phyloP scores from a whole-genome alignment of 2,888 invertebrate species.

The Phortica magna region DNA sequence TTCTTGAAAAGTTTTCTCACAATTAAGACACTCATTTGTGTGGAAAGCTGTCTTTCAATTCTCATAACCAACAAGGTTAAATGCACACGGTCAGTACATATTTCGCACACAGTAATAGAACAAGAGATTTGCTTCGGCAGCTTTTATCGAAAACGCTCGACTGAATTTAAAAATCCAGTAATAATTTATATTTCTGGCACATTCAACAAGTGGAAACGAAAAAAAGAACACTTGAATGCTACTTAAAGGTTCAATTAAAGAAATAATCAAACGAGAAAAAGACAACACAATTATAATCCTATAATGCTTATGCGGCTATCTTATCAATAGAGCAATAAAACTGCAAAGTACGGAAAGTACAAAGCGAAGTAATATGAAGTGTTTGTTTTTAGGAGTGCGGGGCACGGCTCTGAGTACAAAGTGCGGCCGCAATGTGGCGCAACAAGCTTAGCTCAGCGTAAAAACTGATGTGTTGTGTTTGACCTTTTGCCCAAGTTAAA shows the following conservation, averaged over 20 bases:
- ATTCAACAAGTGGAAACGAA: no score
- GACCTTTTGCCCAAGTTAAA: not conserved
- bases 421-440: not conserved
- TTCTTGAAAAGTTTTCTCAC: no score
- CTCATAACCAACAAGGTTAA: no score
- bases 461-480: not conserved
- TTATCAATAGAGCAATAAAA: constrained; percentile 54
- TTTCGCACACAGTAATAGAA: no score
- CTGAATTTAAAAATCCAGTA: no score
- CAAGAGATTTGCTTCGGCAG: not conserved
- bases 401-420: constrained; percentile 29
- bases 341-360: constrained; percentile 56
- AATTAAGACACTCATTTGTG: no score
- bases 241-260: constrained; percentile 11
- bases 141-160: not conserved
- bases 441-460: not conserved
- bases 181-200: no score
- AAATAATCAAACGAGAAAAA: not conserved
- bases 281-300: constrained; percentile 39
- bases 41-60: no score
- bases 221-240: constrained; percentile 35
- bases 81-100: no score
- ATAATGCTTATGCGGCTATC: constrained; percentile 51
- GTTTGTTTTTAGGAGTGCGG: not conserved
- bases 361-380: constrained; percentile 24